Base-by-base conservation (phyloP, 2,113 vertebrate species). In the Anthoscopus minutus region DNA sequence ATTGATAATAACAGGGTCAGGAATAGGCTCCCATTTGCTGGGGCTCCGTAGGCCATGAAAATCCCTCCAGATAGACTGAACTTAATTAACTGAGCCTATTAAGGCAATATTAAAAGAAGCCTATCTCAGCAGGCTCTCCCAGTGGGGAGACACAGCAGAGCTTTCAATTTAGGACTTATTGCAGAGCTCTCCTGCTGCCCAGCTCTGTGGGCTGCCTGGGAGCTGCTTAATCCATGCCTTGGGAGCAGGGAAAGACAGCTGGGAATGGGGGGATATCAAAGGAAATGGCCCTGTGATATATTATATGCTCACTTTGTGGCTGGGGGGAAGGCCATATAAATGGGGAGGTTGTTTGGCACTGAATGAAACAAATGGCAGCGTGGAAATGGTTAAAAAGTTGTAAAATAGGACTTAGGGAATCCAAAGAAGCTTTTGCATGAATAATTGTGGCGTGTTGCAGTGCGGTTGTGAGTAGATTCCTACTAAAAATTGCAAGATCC, bases 71-170 rank as follows among this genome's bases (percentile, higher is more conserved):
- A 92, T 95, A 48, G 23, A 77, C 86, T 86, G 94, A 82, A 89
- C 79, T 97, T 97, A 97, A 98, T 98, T 98, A 98, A 98, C 94
- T 98, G 84, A 85, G 95, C 97, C 96, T 96, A 92, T 98, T 98
- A 97, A 96, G 95, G 96, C 96, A 38, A 96, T 91, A 96, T 97
- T 96, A 97, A 97, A 96, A 96, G 89, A 95, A 96, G 93, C 83
- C 92, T 89, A 17, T 76, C 92, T 82, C 91, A 96, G 94, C 91
- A 89, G 85, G 92, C 44, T 54, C 35, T 82, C 95, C 37, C 96
- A 48, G 91, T 64, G 70, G 96, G 92, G 90, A 74, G 73, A 86
- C 19, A 1, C 81, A 66, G 94, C 89, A 76, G 70, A 88, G 78
- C 93, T 95, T 93, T 95, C 91, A 94, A 86, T 95, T 90, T 88